A percentile compares a stretch with the other conserved stretches of the same genome.
Evolutionary conservation across 2,888 invertebrate genomes (phyloP).

Genomic region (Drosophila nr. fundita): DNA sequence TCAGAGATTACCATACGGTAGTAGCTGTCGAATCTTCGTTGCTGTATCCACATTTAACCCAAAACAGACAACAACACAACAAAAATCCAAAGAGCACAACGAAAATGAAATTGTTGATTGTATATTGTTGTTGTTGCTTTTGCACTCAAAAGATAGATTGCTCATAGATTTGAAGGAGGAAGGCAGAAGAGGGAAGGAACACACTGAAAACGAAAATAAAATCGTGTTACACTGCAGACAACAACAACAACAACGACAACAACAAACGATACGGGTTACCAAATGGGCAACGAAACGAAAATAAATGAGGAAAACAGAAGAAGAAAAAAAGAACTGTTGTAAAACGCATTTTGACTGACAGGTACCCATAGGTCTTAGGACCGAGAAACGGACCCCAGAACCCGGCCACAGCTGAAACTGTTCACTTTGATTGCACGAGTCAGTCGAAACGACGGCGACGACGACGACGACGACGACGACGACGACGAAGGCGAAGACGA

Average conservation of each 20-base stretch:
- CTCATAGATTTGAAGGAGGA: slow-evolving; percentile 54
- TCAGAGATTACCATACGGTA: slow-evolving; percentile 71
- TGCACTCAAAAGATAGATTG: slow-evolving; percentile 76
- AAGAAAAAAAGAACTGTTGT: slow-evolving; percentile 65
- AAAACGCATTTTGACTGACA: slow-evolving; percentile 81
- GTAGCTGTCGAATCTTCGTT: slow-evolving; percentile 58
- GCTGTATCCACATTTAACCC: slow-evolving; percentile 42
- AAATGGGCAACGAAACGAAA: slow-evolving; percentile 69
- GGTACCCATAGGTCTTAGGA: slow-evolving; percentile 76
- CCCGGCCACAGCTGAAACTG: slow-evolving; percentile 65
- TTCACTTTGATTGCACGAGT: slow-evolving; percentile 77
- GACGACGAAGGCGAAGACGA: slow-evolving; percentile 13
- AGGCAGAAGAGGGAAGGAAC: slow-evolving; percentile 9
- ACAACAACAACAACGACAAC: slow-evolving; percentile 40
- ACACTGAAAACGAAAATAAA: slow-evolving; percentile 61
- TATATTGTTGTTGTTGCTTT: slow-evolving; percentile 52
- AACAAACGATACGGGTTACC: slow-evolving; percentile 65
- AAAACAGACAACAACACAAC: slow-evolving; percentile 31
- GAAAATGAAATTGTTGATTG: slow-evolving; percentile 70
- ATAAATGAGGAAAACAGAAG: slow-evolving; percentile 16
- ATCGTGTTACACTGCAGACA: slow-evolving; percentile 60
- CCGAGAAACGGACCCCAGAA: slow-evolving; percentile 29
- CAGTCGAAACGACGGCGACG: slow-evolving; percentile 47
- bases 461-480: slow-evolving; percentile 26
- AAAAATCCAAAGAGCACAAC: slow-evolving; percentile 8